Evolutionary conservation across 1,140 invertebrate genomes (phyloP).

Genomic region (Bombus breviceps): DNA sequence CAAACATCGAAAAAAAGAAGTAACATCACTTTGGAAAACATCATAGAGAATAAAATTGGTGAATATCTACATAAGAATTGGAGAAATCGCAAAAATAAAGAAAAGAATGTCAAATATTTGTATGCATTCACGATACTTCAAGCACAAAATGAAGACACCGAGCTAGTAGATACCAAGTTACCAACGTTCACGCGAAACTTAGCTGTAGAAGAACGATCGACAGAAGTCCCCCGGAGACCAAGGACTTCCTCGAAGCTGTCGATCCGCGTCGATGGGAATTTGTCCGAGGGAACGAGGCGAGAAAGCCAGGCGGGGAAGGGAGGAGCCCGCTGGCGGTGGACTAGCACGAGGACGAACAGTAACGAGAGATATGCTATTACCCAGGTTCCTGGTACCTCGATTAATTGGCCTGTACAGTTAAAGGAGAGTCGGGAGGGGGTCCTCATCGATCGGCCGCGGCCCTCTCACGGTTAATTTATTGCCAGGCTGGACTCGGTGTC

Average conservation of each 20-base stretch:
- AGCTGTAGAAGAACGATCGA: not conserved
- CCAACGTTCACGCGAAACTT: conserved; percentile 26
- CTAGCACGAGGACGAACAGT: conserved; percentile 44
- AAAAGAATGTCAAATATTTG: no score
- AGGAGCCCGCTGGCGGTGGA: not conserved
- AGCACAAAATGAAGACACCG: no score
- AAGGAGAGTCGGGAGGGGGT: conserved; percentile 25
- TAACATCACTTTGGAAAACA: no score
- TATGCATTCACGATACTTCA: no score
- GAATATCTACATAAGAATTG: no score
- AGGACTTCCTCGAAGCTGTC: conserved; percentile 58
- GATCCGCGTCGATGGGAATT: conserved; percentile 59
- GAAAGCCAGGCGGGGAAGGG: not conserved
- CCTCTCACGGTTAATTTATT: conserved; percentile 73
- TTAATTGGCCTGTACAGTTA: conserved; percentile 78
- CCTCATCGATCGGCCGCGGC: conserved; percentile 67
- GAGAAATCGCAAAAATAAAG: no score
- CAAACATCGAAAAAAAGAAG: no score
- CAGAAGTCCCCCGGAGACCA: conserved; percentile 17
- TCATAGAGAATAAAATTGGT: no score
- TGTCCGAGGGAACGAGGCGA: conserved; percentile 34
- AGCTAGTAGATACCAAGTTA: no score
- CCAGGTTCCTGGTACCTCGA: conserved; percentile 71
- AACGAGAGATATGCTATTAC: conserved; percentile 72
- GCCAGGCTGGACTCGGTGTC: conserved; percentile 58